Evolutionary conservation across 1,140 invertebrate genomes (phyloP), one percentile per base, ranked within the genome.

Genomic region (Microplitis demolitor): DNA sequence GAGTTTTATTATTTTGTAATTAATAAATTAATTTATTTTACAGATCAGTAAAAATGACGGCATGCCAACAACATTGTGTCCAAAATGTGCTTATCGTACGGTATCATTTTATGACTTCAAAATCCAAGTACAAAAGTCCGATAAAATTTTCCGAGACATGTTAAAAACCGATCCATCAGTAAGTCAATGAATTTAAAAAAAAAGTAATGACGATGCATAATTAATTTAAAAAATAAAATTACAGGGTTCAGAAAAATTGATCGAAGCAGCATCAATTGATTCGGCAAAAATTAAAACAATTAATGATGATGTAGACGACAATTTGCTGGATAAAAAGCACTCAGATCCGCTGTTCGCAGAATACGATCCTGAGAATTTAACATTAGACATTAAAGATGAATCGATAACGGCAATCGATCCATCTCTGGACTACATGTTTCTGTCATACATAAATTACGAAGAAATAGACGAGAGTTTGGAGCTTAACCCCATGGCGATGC

Each of bases 1-100:
- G 24, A 24, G 24, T 24, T 24, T 24, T 24, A 24, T 24, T 24
- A 54, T 31, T 51, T 54, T 31, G 4, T 33, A 5, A 54, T 54
- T 53, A 2, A 11, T 45, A 13, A 31, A 24, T 62, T 51, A 4
- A 58, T 39, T 53, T 50, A 9, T 31, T 74, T 70, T 77, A 53
- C 64, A 87, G 86, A 79, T 87, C 50, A 76, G 83, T 54, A 77
- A 68, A 34, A 79, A 76, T 35, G 85, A 87, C 74, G 85, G 83
- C 1, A 50, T 87, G 33, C 86, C 86, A 62, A 81, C 75, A 9
- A 84, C 82, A 74, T 74, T 87, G 4, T 87, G 85, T 39, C 35
- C 75, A n/a, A 86, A 85, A 72, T 87, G 85, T 81, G 84, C 82
- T 39, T 82, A 83, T 54, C 78, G 80, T 33, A 85, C 81, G 2